A percentile compares a stretch with the other conserved stretches of the same genome.
These are phyloP conservation scores for Cromileptes altivelis DNA, from an alignment of 2,113 vertebrate species.

Conservation along the genomic window DNA sequence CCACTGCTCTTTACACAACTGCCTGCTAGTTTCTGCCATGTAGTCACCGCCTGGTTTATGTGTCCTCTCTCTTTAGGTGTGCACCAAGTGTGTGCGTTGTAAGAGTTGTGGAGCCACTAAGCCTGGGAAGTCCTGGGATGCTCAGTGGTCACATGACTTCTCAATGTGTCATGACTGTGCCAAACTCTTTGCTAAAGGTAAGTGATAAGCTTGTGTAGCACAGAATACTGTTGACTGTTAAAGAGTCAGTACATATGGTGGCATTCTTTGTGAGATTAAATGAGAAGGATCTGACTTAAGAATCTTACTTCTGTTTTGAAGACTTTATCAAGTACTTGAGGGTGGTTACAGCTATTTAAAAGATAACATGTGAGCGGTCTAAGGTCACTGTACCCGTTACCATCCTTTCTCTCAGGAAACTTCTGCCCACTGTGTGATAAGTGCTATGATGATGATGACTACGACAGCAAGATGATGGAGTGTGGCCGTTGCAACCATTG, in stretches of 20 bases:
- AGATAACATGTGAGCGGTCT: background rate
- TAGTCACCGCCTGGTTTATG: constrained; percentile 9
- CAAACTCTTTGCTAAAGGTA: constrained; percentile 98
- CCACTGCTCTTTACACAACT: constrained; percentile 6
- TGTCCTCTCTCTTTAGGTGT: constrained; percentile 86
- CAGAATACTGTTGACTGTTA: background rate
- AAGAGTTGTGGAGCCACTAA: constrained; percentile 98
- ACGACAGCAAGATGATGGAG: constrained; percentile 97
- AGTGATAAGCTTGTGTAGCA: background rate
- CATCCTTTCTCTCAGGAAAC: constrained; percentile 86
- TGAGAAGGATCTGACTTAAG: background rate
- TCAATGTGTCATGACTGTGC: constrained; percentile 98
- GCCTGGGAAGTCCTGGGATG: constrained; percentile 97
- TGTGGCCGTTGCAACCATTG: constrained; percentile 95
- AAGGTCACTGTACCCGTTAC: background rate
- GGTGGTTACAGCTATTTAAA: background rate
- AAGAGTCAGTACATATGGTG: background rate
- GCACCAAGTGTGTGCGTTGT: constrained; percentile 97
- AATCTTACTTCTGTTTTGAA: background rate
- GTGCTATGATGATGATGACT: constrained; percentile 94
- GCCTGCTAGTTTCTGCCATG: constrained; percentile 2
- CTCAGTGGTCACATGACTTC: constrained; percentile 99
- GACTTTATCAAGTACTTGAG: background rate
- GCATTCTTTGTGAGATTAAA: background rate
- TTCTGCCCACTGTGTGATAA: constrained; percentile 97